Evolutionary conservation across 1,140 invertebrate genomes (phyloP), one percentile per base, ranked within the genome.

Genomic region (Kradibia gibbosae): DNA sequence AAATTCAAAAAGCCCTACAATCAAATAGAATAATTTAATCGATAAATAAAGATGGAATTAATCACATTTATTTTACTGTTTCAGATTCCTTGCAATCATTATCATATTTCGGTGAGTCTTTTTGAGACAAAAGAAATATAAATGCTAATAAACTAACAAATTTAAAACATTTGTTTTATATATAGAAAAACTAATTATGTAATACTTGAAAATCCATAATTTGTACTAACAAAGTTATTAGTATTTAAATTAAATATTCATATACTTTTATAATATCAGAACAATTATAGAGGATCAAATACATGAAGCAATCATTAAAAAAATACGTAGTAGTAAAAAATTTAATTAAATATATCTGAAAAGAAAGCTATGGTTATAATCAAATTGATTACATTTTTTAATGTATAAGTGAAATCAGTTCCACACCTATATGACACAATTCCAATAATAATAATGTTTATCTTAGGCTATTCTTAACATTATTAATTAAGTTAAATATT

Each of bases 1-100:
- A 76, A 39, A 75, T 0, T 60, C 50, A 36, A n/a, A 7, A 62
- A n/a, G n/a, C n/a, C n/a, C n/a, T n/a, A 67, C 36, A 67, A 22
- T 10, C 71, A 74, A 74, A 67, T 39, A 67, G 34, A 53, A 73
- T 1, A 22, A 60, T 28, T 60, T 10, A 8, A 5, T 22, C 13
- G 22, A 34, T 55, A 36, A 7, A 67, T 53, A 39, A 53, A 25
- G 13, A 48, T 31, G 57, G 65, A 25, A 31, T 82, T 82, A 78
- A 82, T 25, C 45, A 22, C 75, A n/a, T 74, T 88, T 82, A 83
- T 86, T 90, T 88, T 88, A 80, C 79, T 89, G 88, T 91, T 91
- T 88, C 90, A 91, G 90, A 91, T 89, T 88, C 90, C 77, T 87
- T 88, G 84, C 87, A 90, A 89, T 91, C 88, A 76, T 88, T 87